Evolutionary conservation across 2,888 invertebrate species (phyloP).

Genomic region (Acanthoscelides obtectus): DNA sequence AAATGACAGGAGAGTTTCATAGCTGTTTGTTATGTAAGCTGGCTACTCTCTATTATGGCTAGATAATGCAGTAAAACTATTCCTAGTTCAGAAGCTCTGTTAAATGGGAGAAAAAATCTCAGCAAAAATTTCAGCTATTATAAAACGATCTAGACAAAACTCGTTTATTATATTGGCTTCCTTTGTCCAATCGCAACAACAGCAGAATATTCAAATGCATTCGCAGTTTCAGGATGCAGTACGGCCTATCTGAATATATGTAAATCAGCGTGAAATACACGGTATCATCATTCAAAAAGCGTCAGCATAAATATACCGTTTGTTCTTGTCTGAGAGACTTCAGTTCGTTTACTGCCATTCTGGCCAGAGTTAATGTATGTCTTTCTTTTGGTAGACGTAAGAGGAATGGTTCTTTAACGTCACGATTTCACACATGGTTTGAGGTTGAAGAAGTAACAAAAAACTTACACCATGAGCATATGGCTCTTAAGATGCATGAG

Average conservation of each 20-base stretch:
- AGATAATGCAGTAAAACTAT: too few species aligned
- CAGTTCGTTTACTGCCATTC: neutral
- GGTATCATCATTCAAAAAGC: neutral
- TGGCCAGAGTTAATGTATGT: neutral
- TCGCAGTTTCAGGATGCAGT: neutral
- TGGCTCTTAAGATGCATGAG: too few species aligned
- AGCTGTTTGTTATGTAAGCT: too few species aligned
- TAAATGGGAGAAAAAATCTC: too few species aligned
- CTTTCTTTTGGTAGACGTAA: neutral
- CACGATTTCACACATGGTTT: neutral
- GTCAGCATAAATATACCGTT: neutral
- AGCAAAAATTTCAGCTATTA: too few species aligned
- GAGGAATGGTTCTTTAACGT: neutral
- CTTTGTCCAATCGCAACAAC: neutral
- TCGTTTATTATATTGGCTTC: too few species aligned
- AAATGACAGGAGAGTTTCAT: too few species aligned
- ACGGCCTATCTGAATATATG: neutral
- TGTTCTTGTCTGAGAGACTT: neutral
- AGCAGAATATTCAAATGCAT: neutral
- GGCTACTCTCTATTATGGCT: too few species aligned
- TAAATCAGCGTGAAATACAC: neutral
- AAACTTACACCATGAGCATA: too few species aligned
- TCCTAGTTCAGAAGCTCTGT: too few species aligned
- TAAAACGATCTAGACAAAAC: too few species aligned
- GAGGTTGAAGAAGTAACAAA: too few species aligned